These are phyloP conservation scores for Peucedramus taeniatus DNA, from an alignment of 2,113 vertebrate genomes.

Conservation along the genomic window DNA sequence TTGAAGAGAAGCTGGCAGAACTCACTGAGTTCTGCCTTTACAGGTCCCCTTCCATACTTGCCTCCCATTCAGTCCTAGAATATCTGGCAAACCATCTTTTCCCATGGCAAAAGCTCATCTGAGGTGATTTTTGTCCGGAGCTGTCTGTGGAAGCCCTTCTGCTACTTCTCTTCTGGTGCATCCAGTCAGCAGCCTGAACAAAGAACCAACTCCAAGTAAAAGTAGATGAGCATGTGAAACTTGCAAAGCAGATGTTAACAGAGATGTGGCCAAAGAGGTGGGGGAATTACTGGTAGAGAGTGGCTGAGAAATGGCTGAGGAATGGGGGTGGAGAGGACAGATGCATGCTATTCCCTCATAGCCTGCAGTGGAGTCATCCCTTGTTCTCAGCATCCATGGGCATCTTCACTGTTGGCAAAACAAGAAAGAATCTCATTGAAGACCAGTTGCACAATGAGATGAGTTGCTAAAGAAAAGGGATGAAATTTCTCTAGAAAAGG, in stretches of 20 bases:
- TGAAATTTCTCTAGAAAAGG: background rate
- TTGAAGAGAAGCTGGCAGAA: background rate
- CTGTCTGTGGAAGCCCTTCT: background rate
- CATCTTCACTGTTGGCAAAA: background rate
- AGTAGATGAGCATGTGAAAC: background rate
- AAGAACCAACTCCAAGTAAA: background rate
- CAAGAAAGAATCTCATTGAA: background rate
- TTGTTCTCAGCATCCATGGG: rapidly evolving
- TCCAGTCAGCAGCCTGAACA: background rate
- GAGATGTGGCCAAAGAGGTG: background rate
- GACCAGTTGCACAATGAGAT: background rate
- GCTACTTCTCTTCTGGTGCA: background rate
- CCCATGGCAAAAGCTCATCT: background rate
- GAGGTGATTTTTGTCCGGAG: background rate
- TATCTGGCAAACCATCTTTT: background rate
- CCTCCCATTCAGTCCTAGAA: background rate
- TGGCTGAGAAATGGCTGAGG: background rate
- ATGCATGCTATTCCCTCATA: background rate
- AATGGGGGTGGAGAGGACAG: background rate
- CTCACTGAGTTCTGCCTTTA: background rate
- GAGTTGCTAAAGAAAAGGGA: background rate
- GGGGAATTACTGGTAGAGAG: background rate
- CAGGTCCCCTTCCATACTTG: background rate
- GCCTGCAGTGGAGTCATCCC: background rate
- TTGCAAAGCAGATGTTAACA: background rate